Percentiles rank a stretch among this genome's conserved stretches.
Conservation (phyloP, 2,888 invertebrate species). For the Eumerus sabulonum region DNA sequence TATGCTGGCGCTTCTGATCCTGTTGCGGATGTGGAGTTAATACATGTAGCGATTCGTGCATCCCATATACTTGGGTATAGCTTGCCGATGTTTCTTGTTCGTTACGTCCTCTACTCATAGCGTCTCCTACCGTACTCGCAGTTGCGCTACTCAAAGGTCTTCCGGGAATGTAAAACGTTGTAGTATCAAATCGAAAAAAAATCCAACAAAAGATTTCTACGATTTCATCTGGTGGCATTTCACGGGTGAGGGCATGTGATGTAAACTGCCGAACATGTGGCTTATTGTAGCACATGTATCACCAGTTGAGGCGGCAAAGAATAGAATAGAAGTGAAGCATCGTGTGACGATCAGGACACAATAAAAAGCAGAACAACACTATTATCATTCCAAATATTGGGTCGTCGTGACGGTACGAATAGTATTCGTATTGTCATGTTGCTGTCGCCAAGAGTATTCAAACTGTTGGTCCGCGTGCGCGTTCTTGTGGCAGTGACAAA, state of each 20-base stretch:
- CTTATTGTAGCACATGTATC: slow-evolving; percentile 48
- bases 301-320: slow-evolving; percentile 26
- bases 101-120: too few relatives aligned
- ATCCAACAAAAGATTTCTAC: too few relatives aligned
- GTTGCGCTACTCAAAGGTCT: too few relatives aligned
- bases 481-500: slow-evolving; percentile 62
- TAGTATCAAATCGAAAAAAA: too few relatives aligned
- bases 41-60: too few relatives aligned
- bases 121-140: too few relatives aligned
- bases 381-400: slow-evolving; percentile 11
- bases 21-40: too few relatives aligned
- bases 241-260: slow-evolving; percentile 6
- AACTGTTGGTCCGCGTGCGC: slow-evolving; percentile 50
- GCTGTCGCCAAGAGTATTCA: slow-evolving; percentile 55
- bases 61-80: too few relatives aligned
- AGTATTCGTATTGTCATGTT: slow-evolving; percentile 54
- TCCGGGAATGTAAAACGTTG: too few relatives aligned
- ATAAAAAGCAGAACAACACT: slow-evolving; percentile 16
- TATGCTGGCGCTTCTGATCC: too few relatives aligned
- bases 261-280: slow-evolving; percentile 34
- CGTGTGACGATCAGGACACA: slow-evolving; percentile 15
- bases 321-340: neutral
- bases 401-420: slow-evolving; percentile 27
- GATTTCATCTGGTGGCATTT: too few relatives aligned
- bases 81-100: too few relatives aligned